Conservation (phyloP, 2,113 vertebrate genomes). For the Gobio gobio region DNA sequence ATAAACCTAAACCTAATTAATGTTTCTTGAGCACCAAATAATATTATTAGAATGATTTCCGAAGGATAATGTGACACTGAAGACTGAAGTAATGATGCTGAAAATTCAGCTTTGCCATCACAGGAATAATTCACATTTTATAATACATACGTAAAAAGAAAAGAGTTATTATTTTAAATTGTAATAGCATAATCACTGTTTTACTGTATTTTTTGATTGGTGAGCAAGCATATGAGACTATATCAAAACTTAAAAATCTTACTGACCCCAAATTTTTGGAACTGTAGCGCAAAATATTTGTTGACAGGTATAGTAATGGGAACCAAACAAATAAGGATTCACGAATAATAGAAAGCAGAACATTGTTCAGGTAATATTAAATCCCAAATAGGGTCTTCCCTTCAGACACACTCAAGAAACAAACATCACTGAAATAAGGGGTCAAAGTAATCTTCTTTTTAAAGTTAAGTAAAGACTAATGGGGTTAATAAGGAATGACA, state of each 20-base stretch:
- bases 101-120: too few species aligned
- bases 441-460: background rate
- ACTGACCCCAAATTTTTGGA: background rate
- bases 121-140: too few species aligned
- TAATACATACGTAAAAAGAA: too few species aligned
- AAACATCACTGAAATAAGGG: background rate
- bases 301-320: background rate
- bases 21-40: too few species aligned
- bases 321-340: conserved; percentile 4
- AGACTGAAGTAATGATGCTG: too few species aligned
- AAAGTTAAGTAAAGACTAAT: background rate
- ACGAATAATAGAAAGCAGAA: background rate
- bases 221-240: too few species aligned
- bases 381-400: conserved; percentile 14
- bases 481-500: background rate
- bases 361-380: conserved; percentile 24
- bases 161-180: too few species aligned
- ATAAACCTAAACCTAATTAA: too few species aligned
- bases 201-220: too few species aligned
- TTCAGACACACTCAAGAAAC: background rate
- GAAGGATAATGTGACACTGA: too few species aligned
- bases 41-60: too few species aligned
- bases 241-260: background rate
- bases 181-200: too few species aligned
- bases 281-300: background rate